A percentile compares a stretch with the other conserved stretches of the same genome.
These are phyloP conservation scores for Diceros bicornis DNA, from an alignment of 2,797 vertebrate genomes.

Conservation along the genomic window DNA sequence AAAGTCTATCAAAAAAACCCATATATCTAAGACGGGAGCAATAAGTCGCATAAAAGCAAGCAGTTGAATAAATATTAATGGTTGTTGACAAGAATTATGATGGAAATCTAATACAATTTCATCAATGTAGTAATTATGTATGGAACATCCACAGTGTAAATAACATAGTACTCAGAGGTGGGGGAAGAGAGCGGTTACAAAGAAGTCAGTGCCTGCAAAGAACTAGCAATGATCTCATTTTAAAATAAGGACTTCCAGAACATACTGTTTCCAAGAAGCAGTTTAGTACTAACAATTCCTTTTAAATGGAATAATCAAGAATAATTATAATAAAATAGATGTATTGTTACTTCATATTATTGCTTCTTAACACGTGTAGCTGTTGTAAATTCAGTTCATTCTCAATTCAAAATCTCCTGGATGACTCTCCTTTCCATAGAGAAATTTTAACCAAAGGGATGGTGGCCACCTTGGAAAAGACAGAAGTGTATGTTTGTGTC, in stretches of 20 bases:
- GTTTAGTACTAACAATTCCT: not conserved
- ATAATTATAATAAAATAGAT: not conserved
- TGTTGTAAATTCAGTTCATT: slow-evolving; percentile 1
- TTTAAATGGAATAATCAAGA: not conserved
- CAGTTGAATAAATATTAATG: not conserved
- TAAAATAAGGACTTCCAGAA: not conserved
- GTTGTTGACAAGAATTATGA: not conserved
- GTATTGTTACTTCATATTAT: not conserved
- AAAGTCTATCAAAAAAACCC: not conserved
- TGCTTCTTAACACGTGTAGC: not conserved
- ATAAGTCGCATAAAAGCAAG: not conserved
- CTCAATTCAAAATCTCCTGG: not conserved
- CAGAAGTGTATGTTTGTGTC: not conserved
- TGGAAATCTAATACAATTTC: not conserved
- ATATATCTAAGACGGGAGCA: not conserved
- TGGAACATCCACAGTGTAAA: not conserved
- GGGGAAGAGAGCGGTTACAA: not conserved
- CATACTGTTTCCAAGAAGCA: not conserved
- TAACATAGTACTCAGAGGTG: not conserved
- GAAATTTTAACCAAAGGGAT: not conserved
- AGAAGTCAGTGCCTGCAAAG: not conserved
- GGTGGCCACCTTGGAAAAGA: not conserved
- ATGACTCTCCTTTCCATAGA: not conserved
- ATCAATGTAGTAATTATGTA: not conserved
- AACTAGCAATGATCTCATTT: not conserved